Percentiles rank a stretch among this genome's conserved stretches.
Evolutionary conservation across 1,140 invertebrate genomes (phyloP).

Genomic region (Cepaea nemoralis): DNA sequence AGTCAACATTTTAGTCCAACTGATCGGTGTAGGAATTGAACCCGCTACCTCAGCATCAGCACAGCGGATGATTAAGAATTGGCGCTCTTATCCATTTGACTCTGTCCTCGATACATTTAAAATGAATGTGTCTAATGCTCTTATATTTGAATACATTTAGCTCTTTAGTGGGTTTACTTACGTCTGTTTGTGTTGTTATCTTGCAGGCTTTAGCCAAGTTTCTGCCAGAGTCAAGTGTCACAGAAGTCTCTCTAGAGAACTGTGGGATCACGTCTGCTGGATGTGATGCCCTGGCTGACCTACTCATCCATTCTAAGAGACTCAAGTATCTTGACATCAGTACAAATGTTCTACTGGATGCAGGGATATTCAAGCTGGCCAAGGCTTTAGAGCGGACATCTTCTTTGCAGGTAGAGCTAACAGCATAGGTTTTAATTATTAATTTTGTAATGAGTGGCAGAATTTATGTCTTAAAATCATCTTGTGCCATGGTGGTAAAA

Average conservation of each 20-base stretch:
- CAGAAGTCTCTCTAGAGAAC: slow-evolving; percentile 66
- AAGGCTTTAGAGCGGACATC: slow-evolving; percentile 62
- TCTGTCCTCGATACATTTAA: no score
- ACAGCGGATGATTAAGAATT: no score
- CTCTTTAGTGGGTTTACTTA: not conserved
- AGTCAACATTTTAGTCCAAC: no score
- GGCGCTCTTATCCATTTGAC: no score
- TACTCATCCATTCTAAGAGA: slow-evolving; percentile 62
- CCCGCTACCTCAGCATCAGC: no score
- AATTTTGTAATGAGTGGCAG: no score
- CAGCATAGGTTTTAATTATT: no score
- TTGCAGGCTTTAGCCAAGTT: slow-evolving; percentile 59
- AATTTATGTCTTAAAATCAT: no score
- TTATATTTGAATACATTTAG: not conserved
- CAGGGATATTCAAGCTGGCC: slow-evolving; percentile 60
- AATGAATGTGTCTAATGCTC: no score
- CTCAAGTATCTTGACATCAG: slow-evolving; percentile 64
- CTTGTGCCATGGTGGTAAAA: no score
- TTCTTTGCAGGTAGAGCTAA: slow-evolving; percentile 45
- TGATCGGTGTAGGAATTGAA: no score
- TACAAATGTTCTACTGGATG: slow-evolving; percentile 65
- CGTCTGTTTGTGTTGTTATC: no score
- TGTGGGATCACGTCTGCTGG: slow-evolving; percentile 63
- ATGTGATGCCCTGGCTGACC: slow-evolving; percentile 58
- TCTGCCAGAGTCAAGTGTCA: slow-evolving; percentile 56